Conservation (phyloP, 2,888 invertebrate species). For the Syritta pipiens region DNA sequence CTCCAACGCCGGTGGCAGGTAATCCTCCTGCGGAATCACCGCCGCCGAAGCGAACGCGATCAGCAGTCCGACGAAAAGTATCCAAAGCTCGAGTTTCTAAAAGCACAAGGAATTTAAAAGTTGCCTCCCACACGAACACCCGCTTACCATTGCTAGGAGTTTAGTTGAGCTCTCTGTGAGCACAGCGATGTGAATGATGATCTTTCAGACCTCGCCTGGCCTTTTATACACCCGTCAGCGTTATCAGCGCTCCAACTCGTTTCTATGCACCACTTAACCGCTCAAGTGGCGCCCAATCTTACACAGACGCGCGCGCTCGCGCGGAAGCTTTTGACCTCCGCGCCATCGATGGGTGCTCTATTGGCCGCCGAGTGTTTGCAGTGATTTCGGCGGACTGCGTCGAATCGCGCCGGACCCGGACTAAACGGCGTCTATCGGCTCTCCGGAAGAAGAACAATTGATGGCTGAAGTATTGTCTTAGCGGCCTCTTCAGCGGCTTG, state of each 20-base stretch:
- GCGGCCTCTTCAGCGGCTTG: slow-evolving; percentile 10
- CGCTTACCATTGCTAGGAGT: slow-evolving; percentile 55
- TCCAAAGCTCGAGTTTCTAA: slow-evolving; percentile 55
- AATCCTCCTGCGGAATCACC: slow-evolving; percentile 38
- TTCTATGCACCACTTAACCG: slow-evolving; percentile 52
- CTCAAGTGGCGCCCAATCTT: slow-evolving; percentile 58
- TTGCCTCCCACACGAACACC: no score
- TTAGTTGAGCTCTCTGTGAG: slow-evolving; percentile 51
- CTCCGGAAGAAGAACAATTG: slow-evolving; percentile 65
- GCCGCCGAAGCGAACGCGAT: slow-evolving; percentile 41
- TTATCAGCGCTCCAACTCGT: slow-evolving; percentile 30
- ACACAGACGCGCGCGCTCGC: slow-evolving; percentile 3
- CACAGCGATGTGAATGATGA: slow-evolving; percentile 52
- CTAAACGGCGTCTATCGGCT: not conserved
- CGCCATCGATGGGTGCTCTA: slow-evolving; percentile 45
- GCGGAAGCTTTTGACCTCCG: slow-evolving; percentile 59
- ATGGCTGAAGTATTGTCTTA: slow-evolving; percentile 26
- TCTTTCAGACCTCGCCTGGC: slow-evolving; percentile 25
- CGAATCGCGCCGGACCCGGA: not conserved
- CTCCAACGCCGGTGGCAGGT: slow-evolving; percentile 35
- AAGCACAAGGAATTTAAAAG: slow-evolving; percentile 6
- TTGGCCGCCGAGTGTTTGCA: slow-evolving; percentile 30
- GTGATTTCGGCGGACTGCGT: not conserved
- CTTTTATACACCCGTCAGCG: slow-evolving; percentile 59
- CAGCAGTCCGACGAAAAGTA: slow-evolving; percentile 39